Conservation (phyloP, 2,888 invertebrate genomes). For the Amorpha juglandis region DNA sequence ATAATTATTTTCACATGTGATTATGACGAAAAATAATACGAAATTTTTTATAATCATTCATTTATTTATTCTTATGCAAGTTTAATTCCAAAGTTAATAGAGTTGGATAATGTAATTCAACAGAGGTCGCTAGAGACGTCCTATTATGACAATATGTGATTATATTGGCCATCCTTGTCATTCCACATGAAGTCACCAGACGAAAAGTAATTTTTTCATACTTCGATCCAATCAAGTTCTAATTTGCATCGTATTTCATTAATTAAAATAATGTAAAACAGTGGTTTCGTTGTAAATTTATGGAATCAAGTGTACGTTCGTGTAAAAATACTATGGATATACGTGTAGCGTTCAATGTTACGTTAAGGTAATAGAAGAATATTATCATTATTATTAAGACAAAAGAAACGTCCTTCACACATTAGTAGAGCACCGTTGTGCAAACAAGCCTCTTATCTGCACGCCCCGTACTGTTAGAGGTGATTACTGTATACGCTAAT, state of each 20-base stretch:
- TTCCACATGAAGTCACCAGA: constrained; percentile 37
- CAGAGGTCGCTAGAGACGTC: constrained; percentile 41
- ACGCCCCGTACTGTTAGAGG: constrained; percentile 68
- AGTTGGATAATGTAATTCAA: constrained; percentile 4
- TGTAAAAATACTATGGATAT: constrained; percentile 51
- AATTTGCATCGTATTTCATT: constrained; percentile 4
- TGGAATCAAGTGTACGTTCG: constrained; percentile 40
- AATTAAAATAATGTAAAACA: neutral
- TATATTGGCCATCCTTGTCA: constrained; percentile 34
- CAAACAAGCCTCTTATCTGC: constrained; percentile 76
- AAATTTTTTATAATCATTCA: neutral
- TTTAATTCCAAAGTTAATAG: neutral
- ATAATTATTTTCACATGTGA: neutral
- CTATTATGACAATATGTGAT: constrained; percentile 44
- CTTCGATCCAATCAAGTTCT: constrained; percentile 17
- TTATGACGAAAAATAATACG: neutral
- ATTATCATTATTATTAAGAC: constrained; percentile 63
- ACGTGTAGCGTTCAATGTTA: constrained; percentile 52
- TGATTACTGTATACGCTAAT: constrained; percentile 76
- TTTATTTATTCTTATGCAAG: neutral
- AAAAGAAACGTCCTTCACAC: constrained; percentile 82
- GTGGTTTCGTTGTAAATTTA: constrained; percentile 9
- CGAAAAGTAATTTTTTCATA: constrained; percentile 33
- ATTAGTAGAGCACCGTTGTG: constrained; percentile 76
- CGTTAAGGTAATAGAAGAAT: constrained; percentile 74